phyloP scores from a whole-genome alignment of 2,113 vertebrate genomes.

The Notothenia rossii region DNA sequence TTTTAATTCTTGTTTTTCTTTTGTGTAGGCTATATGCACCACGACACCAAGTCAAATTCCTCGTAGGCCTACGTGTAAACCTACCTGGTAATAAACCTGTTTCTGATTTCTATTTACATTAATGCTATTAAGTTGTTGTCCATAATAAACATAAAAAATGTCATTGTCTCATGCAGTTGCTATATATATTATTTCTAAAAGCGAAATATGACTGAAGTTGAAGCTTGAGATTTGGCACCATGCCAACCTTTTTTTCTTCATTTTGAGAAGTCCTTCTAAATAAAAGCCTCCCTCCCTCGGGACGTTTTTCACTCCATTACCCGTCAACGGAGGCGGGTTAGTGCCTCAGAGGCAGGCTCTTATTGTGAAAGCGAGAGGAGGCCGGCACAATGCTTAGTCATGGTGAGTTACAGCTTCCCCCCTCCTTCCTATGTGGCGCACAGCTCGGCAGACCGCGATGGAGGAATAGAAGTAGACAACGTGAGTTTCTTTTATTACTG shows the following conservation, averaged over 20 bases:
- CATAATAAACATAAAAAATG: not conserved
- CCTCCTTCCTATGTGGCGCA: conserved; percentile 66
- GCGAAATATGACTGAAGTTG: conserved; percentile 39
- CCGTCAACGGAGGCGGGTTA: conserved; percentile 7
- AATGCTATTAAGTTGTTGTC: not conserved
- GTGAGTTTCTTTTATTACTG: conserved; percentile 67
- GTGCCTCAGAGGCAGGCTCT: conserved; percentile 57
- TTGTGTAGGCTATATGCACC: too few species aligned
- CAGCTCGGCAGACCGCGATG: conserved; percentile 67
- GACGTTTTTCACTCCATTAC: not conserved
- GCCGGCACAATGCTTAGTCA: conserved; percentile 87
- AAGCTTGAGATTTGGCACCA: conserved; percentile 33
- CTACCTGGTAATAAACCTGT: too few species aligned
- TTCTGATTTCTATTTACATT: not conserved
- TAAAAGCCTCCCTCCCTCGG: conserved; percentile 55
- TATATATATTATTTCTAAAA: not conserved
- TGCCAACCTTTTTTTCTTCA: conserved; percentile 28
- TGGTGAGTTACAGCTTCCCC: conserved; percentile 83
- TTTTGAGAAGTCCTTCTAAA: conserved; percentile 46
- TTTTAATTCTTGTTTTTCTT: too few species aligned
- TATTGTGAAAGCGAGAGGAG: conserved; percentile 79
- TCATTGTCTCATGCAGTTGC: not conserved
- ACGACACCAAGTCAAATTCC: too few species aligned
- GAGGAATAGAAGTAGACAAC: conserved; percentile 59
- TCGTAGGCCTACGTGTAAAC: too few species aligned